Evolutionary conservation across 1,140 invertebrate species (phyloP).

Genomic region (Portunus trituberculatus): DNA sequence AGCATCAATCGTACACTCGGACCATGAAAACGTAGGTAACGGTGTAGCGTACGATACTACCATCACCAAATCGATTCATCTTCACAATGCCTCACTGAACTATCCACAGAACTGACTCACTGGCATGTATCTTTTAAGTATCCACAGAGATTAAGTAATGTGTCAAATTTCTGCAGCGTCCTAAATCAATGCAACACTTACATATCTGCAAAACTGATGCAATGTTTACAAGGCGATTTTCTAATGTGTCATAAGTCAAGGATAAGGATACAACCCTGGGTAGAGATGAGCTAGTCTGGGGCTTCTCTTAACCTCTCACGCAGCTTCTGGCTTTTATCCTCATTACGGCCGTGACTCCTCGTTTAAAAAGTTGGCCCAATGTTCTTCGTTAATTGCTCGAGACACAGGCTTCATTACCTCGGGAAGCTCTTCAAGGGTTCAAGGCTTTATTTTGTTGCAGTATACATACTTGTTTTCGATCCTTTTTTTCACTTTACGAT

Average conservation of each 20-base stretch:
- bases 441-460: conserved; percentile 37
- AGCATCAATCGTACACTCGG: not conserved
- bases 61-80: not conserved
- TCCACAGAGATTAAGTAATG: no score
- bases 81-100: not conserved
- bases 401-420: conserved; percentile 58
- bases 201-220: no score
- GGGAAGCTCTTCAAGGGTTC: not conserved
- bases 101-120: not conserved
- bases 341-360: conserved; percentile 41
- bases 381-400: conserved; percentile 57
- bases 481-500: not conserved
- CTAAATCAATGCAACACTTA: no score
- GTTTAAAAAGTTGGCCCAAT: conserved; percentile 53
- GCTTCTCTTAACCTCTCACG: not conserved
- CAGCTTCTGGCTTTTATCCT: conserved; percentile 1
- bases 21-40: not conserved
- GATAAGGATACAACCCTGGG: no score
- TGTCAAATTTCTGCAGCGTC: no score
- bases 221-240: no score
- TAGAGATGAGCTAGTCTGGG: not conserved
- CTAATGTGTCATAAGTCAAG: no score
- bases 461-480: not conserved
- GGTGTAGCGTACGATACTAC: not conserved
- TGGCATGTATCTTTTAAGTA: no score